These are phyloP conservation scores for Micrasema minimum DNA, from an alignment of 1,140 invertebrate genomes.

Conservation along the genomic window DNA sequence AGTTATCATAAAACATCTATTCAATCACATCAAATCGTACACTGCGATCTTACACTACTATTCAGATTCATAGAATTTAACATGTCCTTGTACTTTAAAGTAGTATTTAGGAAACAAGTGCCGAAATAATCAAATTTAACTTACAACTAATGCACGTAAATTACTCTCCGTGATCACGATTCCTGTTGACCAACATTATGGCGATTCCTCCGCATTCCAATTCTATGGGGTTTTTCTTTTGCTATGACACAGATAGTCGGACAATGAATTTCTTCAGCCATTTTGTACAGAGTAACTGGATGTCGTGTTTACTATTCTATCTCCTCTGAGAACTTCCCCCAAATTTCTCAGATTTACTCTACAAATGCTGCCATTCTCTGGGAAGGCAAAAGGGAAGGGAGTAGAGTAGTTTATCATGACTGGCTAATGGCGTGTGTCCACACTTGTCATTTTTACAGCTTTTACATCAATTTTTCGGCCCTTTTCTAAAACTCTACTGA, in stretches of 20 bases:
- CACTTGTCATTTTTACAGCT: constrained; percentile 98
- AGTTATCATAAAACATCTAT: constrained; percentile 47
- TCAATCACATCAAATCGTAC: constrained; percentile 2
- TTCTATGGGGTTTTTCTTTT: constrained; percentile 77
- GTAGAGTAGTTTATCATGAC: constrained; percentile 99
- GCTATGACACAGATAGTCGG: constrained; percentile 81
- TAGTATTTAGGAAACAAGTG: background rate
- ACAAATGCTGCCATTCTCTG: constrained; percentile 81
- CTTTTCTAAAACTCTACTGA: constrained; percentile 91
- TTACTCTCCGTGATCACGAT: constrained; percentile 96
- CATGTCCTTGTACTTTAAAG: no score
- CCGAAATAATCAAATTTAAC: constrained; percentile 57
- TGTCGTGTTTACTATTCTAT: constrained; percentile 96
- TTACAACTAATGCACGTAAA: constrained; percentile 95
- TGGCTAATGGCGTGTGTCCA: constrained; percentile 93
- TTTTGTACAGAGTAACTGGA: constrained; percentile 94
- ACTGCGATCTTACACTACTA: background rate
- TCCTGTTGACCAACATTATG: constrained; percentile 82
- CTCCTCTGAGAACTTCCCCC: constrained; percentile 85
- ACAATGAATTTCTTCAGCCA: constrained; percentile 85
- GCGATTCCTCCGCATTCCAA: constrained; percentile 82
- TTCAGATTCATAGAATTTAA: no score
- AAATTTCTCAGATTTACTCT: constrained; percentile 98
- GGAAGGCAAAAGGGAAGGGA: constrained; percentile 92
- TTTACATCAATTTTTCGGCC: constrained; percentile 92